These are phyloP conservation scores for Odocoileus virginianus DNA, from an alignment of 2,113 vertebrate genomes.

Conservation along the genomic window DNA sequence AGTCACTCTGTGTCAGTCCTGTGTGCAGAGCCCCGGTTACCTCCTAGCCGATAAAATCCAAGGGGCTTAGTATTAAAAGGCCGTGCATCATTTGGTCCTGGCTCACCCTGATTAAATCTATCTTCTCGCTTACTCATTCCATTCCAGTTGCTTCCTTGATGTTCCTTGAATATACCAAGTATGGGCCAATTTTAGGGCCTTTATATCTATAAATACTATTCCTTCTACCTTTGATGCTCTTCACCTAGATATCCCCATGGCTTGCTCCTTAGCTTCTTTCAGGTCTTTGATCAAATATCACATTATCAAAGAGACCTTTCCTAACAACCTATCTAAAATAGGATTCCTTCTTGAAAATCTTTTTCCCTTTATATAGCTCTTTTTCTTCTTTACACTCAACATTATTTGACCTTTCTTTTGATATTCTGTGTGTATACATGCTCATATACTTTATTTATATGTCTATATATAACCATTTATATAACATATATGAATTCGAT, in stretches of 20 bases:
- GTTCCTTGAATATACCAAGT: background rate
- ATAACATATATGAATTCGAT: background rate
- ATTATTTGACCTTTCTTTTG: background rate
- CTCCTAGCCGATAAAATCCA: background rate
- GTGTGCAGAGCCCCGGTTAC: background rate
- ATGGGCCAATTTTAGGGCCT: background rate
- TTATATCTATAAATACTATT: background rate
- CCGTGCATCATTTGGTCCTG: background rate
- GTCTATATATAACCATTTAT: background rate
- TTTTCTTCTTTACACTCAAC: background rate
- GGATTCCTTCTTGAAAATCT: background rate
- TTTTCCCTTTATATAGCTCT: background rate
- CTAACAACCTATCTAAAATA: background rate
- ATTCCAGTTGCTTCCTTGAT: background rate
- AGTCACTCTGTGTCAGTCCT: background rate
- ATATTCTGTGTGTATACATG: background rate
- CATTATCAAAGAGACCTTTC: background rate
- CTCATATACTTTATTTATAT: too few species aligned
- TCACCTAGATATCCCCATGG: background rate
- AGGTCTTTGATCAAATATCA: background rate
- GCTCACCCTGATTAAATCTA: background rate
- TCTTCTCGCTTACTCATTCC: background rate
- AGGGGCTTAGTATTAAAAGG: background rate
- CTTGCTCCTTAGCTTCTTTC: background rate
- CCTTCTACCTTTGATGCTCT: background rate